Evolutionary conservation across 1,140 invertebrate species (phyloP).

Genomic region (Hylaeus anthracinus): DNA sequence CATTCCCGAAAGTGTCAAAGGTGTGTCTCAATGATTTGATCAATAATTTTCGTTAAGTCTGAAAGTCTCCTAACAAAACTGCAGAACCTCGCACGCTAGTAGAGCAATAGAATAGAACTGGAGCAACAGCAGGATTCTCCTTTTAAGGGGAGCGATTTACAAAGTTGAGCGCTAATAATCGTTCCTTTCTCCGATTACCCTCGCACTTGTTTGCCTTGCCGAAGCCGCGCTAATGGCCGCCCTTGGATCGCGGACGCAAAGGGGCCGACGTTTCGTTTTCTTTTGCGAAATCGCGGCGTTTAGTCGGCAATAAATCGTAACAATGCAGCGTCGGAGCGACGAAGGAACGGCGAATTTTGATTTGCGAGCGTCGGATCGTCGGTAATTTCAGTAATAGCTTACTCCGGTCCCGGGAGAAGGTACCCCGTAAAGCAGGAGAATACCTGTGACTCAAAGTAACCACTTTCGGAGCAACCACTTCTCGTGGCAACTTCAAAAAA

Average conservation of each 20-base stretch:
- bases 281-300: conserved; percentile 56
- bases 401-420: conserved; percentile 68
- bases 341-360: conserved; percentile 77
- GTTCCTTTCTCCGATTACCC: conserved; percentile 44
- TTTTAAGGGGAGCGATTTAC: not conserved
- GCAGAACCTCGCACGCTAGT: no score
- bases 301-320: conserved; percentile 65
- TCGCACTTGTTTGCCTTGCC: conserved; percentile 48
- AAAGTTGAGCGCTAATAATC: conserved; percentile 47
- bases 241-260: conserved; percentile 24
- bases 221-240: conserved; percentile 16
- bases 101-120: no score
- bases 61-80: no score
- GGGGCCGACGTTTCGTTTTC: conserved; percentile 35
- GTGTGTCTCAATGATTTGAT: no score
- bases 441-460: conserved; percentile 65
- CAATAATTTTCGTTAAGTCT: no score
- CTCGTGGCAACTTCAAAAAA: conserved; percentile 77
- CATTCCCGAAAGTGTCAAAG: no score
- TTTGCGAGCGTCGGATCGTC: conserved; percentile 79
- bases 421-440: conserved; percentile 37
- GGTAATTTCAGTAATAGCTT: conserved; percentile 80
- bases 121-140: not conserved
- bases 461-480: conserved; percentile 65
- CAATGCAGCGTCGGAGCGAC: conserved; percentile 53